phyloP scores from a whole-genome alignment of 2,888 invertebrate species.

The Subacronicta megacephala region DNA sequence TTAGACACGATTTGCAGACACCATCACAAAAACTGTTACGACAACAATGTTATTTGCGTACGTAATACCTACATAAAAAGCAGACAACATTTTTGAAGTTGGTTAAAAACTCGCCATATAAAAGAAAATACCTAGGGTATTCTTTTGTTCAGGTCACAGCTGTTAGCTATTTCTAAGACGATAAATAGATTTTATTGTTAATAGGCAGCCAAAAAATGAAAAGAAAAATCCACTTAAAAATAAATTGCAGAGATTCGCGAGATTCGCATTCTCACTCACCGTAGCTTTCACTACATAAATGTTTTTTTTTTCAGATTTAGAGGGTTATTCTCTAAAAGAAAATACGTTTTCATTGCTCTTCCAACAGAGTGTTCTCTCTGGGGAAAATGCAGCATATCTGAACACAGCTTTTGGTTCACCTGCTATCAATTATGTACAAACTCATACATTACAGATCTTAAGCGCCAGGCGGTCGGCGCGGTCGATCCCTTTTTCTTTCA shows the following conservation, averaged over 20 bases:
- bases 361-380: background rate
- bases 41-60: too few relatives aligned
- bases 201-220: slow-evolving; percentile 17
- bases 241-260: background rate
- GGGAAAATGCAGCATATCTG: slow-evolving; percentile 20
- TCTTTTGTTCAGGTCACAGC: slow-evolving; percentile 5
- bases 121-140: background rate
- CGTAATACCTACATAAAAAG: too few relatives aligned
- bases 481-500: background rate
- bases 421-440: slow-evolving; percentile 28
- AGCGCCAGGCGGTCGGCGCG: background rate
- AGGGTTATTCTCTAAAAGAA: background rate
- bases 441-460: slow-evolving; percentile 19
- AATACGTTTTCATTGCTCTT: slow-evolving; percentile 11
- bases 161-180: slow-evolving; percentile 5
- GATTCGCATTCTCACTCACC: slow-evolving; percentile 1
- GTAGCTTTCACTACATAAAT: background rate
- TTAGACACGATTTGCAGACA: too few relatives aligned
- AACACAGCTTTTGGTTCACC: slow-evolving; percentile 26
- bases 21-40: too few relatives aligned
- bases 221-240: slow-evolving; percentile 12
- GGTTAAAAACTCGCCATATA: too few relatives aligned
- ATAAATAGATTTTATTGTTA: slow-evolving; percentile 15
- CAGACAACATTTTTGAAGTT: too few relatives aligned
- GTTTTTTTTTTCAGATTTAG: slow-evolving; percentile 9